Evolutionary conservation across 2,113 vertebrate species (phyloP).

Genomic region (Columba janthina): DNA sequence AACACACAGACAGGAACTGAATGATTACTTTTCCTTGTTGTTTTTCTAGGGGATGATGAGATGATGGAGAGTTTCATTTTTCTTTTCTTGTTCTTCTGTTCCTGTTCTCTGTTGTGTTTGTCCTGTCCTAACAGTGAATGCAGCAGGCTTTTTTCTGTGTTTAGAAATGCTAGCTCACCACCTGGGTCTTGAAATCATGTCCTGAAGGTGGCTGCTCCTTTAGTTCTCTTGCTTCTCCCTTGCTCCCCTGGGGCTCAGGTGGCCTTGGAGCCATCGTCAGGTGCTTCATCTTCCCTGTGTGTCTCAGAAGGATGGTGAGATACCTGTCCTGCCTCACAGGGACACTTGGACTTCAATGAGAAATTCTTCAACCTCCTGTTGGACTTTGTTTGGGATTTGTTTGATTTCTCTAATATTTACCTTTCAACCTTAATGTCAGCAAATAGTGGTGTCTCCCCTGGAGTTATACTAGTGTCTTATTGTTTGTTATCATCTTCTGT

Average conservation of each 20-base stretch:
- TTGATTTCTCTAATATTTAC: not conserved
- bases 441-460: not conserved
- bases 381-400: not conserved
- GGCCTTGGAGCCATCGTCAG: not conserved
- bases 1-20: not conserved
- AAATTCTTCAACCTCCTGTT: not conserved
- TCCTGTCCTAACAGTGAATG: not conserved
- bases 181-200: not conserved
- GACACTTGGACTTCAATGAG: not conserved
- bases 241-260: not conserved
- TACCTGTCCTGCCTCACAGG: not conserved
- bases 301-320: not conserved
- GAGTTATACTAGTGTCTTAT: not conserved
- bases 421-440: not conserved
- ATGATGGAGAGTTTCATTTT: not conserved
- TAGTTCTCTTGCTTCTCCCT: not conserved
- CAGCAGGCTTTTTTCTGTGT: not conserved
- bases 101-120: not conserved
- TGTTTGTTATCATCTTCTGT: not conserved
- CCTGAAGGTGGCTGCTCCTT: not conserved
- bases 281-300: not conserved
- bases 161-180: not conserved
- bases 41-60: not conserved
- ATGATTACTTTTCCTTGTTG: not conserved
- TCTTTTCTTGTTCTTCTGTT: not conserved